Evolutionary conservation across 2,888 invertebrate species (phyloP).

Genomic region (Orchestes rusci): DNA sequence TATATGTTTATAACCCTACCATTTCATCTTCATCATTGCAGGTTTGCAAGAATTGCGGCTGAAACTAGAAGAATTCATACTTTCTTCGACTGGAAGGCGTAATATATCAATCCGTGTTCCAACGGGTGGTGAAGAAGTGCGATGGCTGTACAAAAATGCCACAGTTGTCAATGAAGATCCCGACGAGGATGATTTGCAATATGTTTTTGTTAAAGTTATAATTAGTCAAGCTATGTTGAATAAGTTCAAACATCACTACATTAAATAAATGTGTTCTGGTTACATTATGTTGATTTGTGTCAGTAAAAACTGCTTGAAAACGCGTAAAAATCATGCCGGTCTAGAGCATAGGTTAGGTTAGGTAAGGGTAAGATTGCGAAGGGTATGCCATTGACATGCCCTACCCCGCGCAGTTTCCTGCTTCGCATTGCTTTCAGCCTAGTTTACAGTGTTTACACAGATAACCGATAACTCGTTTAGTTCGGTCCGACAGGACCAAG

Average conservation of each 20-base stretch:
- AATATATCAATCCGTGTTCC: conserved; percentile 18
- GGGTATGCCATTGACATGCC: too few species aligned
- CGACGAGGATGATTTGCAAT: conserved; percentile 18
- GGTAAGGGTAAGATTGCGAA: too few species aligned
- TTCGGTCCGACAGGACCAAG: too few species aligned
- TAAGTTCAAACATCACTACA: conserved; percentile 23
- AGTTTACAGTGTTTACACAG: too few species aligned
- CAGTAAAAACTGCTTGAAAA: too few species aligned
- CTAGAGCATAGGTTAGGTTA: too few species aligned
- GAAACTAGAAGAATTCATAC: conserved; percentile 17
- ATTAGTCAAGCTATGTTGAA: conserved; percentile 17
- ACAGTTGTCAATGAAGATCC: conserved; percentile 20
- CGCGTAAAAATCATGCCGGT: too few species aligned
- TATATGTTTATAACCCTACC: neutral
- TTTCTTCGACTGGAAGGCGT: conserved; percentile 16
- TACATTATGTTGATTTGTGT: too few species aligned
- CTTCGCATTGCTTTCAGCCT: too few species aligned
- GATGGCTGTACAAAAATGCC: conserved; percentile 24
- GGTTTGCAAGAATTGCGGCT: conserved; percentile 16
- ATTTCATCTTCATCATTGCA: conserved; percentile 8
- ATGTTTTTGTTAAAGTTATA: conserved; percentile 19
- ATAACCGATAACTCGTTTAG: too few species aligned
- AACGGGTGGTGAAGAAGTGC: conserved; percentile 23
- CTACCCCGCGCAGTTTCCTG: too few species aligned
- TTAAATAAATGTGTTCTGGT: too few species aligned